Base-by-base conservation (phyloP, 2,888 invertebrate species). In the Ommatoiulus sabulosus region DNA sequence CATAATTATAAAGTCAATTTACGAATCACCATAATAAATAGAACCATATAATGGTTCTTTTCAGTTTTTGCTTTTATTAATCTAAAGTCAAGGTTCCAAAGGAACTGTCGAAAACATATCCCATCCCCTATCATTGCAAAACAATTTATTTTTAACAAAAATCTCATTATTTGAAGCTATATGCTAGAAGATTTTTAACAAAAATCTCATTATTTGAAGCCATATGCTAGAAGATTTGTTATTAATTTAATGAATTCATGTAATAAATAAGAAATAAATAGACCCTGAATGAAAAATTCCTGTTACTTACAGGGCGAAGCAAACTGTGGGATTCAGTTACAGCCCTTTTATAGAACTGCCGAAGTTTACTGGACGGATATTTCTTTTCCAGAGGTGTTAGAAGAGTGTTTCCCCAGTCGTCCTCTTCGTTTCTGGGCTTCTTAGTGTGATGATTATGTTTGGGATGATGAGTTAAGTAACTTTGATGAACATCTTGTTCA, bases 381-480 rank as follows among this genome's bases (percentile, higher is more conserved):
- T 86, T 86, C 44, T 63, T 52, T 15, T 44, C 85, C 17, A 88
- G 24, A 35, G 85, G 24, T 44, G 48, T 63, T 43, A 88, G 24
- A 35, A 88, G 57, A 44, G 87, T 10, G n/a, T 72, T 86, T 17
- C 44, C 86, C 88, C 88, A 88, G 43, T 88, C 88, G 8, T 80
- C 80, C 3, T 80, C 35, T 1, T 80, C 35, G 35, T 80, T 80
- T 35, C 80, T 80, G 12, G 24, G 80, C 80, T 80, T 80, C 24
- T 80, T 80, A 6, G 24, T 80, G 12, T 80, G 80, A 35, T 80
- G 80, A 12, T 80, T 80, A 80, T 80, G 35, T 80, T 80, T 80
- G 10, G 80, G 80, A 35, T 80, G 80, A 80, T 80, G 80, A 7
- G 80, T 80, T 80, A 80, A 80, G 80, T 80, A 35, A 10, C 80